A percentile compares a stretch with the other conserved stretches of the same genome.
These are phyloP conservation scores for Leucophora obtusa DNA, from an alignment of 2,888 invertebrate genomes.

Conservation along the genomic window DNA sequence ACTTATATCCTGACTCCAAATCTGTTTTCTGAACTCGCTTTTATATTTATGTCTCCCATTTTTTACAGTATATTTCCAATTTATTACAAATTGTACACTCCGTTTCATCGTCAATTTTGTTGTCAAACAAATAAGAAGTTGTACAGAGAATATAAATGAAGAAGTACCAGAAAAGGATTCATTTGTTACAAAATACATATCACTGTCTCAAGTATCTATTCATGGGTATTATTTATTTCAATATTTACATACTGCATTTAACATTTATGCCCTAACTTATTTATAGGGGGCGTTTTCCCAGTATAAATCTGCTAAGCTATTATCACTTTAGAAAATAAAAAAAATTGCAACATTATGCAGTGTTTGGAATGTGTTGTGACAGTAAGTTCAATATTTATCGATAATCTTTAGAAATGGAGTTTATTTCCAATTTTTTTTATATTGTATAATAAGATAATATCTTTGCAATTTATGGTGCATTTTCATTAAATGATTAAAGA, in stretches of 20 bases:
- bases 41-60: not conserved
- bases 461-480: not conserved
- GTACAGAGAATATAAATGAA: not conserved
- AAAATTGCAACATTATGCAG: constrained; percentile 1
- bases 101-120: constrained; percentile 31
- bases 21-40: too few relatives aligned
- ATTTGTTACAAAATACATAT: constrained; percentile 36
- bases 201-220: constrained; percentile 51
- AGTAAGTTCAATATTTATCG: constrained; percentile 49
- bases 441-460: not conserved
- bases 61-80: not conserved
- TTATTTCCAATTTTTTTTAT: not conserved
- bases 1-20: too few relatives aligned
- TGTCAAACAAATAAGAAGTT: not conserved
- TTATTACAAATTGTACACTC: not conserved
- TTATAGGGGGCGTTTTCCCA: not conserved
- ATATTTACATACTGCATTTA: not conserved
- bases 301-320: not conserved
- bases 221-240: constrained; percentile 15
- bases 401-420: constrained; percentile 33
- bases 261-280: not conserved
- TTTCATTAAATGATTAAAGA: not conserved
- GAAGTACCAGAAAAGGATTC: constrained; percentile 36
- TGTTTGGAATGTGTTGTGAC: constrained; percentile 32
- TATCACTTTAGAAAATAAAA: not conserved